Evolutionary conservation across 2,888 invertebrate genomes (phyloP), one percentile per base, ranked within the genome.

Genomic region (Scaptomyza parva): DNA sequence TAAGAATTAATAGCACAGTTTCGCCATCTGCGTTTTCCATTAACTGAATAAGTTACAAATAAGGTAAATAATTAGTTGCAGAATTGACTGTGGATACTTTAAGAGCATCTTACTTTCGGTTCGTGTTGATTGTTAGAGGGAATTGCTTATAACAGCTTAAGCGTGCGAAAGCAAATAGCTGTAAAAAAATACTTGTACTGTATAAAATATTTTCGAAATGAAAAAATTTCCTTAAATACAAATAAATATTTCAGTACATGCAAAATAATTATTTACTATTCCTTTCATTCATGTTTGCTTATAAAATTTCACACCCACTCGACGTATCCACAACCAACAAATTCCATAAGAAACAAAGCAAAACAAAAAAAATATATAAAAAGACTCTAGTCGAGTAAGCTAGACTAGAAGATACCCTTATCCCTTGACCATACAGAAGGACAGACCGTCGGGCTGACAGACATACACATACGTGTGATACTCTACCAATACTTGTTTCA

Each of bases 1-100:
- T 73, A 35, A 59, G 33, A 58, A 73, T 71, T 61, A 45, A 67
- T 54, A 58, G 43, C 44, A 74, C 53, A 61, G 33, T 58, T 61
- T 58, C 35, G 47, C 30, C 68, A 72, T 58, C 43, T 63, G 69
- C 37, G 52, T 48, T 68, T 54, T 40, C 30, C 18, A 54, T 62
- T 55, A 61, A 52, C 12, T 68, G 24, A 35, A 43, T 12, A 51
- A 43, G 54, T 68, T 33, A 35, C 24, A 51, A 67, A 43, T 37
- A 37, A 52, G 45, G 50, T 61, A 51, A 54, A 58, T 57, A 62
- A 54, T 68, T 58, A 62, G 50, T 28, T 58, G 39, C n/a, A 22
- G 33, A 35, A 57, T 54, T 43, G 45, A 53, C 44, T 47, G 30
- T 9, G n/a, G 9, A 26, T 30, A 20, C 22, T 48, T 18, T 43